Evolutionary conservation across 1,140 invertebrate genomes (phyloP).

Genomic region (Bathynomus jamesi): DNA sequence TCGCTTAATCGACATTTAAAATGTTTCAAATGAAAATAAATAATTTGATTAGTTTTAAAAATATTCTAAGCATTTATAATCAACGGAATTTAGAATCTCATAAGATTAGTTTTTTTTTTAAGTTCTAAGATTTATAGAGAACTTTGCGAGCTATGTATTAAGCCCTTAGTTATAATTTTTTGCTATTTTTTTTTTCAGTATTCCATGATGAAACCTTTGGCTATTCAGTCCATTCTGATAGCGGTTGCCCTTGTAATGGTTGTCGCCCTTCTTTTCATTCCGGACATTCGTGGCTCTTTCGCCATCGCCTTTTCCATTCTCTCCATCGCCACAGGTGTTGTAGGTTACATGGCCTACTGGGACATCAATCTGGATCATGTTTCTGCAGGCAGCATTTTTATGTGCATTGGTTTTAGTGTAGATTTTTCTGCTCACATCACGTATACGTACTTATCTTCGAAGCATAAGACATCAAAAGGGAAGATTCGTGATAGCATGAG

Average conservation of each 20-base stretch:
- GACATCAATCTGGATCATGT: slow-evolving; percentile 90
- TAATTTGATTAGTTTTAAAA: too few relatives aligned
- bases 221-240: slow-evolving; percentile 84
- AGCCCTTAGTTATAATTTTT: background rate
- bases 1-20: too few relatives aligned
- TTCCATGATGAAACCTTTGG: slow-evolving; percentile 81
- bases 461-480: slow-evolving; percentile 62
- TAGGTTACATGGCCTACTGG: slow-evolving; percentile 95
- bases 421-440: slow-evolving; percentile 96
- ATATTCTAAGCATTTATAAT: too few relatives aligned
- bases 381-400: slow-evolving; percentile 97
- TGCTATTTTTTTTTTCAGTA: slow-evolving; percentile 57
- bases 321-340: slow-evolving; percentile 90
- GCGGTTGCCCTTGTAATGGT: slow-evolving; percentile 91
- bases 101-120: too few relatives aligned
- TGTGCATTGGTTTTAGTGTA: slow-evolving; percentile 97
- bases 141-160: background rate
- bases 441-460: slow-evolving; percentile 89
- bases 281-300: slow-evolving; percentile 80
- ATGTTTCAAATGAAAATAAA: too few relatives aligned
- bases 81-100: too few relatives aligned
- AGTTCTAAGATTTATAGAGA: too few relatives aligned
- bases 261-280: slow-evolving; percentile 90
- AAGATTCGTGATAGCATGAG: slow-evolving; percentile 77
- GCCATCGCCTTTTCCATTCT: slow-evolving; percentile 93